Base-by-base conservation (phyloP, 1,140 invertebrate genomes). In the Drosophila repleta region DNA sequence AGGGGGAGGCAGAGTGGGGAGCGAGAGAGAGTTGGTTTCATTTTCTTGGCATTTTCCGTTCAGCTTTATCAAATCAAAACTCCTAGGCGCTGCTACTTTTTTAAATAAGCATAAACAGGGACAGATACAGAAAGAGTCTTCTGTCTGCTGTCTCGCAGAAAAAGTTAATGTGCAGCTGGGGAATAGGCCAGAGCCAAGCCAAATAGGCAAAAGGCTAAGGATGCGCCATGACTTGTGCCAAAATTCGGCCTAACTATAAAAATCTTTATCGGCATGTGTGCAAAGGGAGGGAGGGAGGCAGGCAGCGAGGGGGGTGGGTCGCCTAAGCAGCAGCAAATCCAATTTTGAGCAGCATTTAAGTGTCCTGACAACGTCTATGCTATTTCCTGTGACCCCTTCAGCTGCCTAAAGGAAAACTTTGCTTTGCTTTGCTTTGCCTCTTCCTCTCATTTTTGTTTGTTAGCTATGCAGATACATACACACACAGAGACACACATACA, bases 11-110 rank as follows among this genome's bases (percentile, higher is more conserved):
- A n/a, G n/a, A n/a, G n/a, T n/a, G n/a, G n/a, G n/a, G n/a, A n/a
- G n/a, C n/a, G n/a, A n/a, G n/a, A 35, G 18, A 32, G n/a, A 60
- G 45, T 35, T 46, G 65, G 67, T 85, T 72, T 85, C 74, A 60
- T 55, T 74, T 76, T 66, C 49, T 21, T 67, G 41, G 53, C 78
- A 68, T 69, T 75, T 81, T 77, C 70, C 46, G 46, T 53, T 72
- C 63, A 60, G 75, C 75, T 76, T 87, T 87, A 87, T 87, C 83
- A 87, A 88, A 87, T 88, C 83, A 87, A 87, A 87, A 88, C 83
- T 88, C 72, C 29, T 75, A 74, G 52, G 81, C 74, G 81, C 57
- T 65, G 75, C 73, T 63, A 87, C 83, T 87, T 87, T 87, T 87
- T 87, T 87, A 87, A 87, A 87, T 87, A 87, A 88, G 83, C 83